Evolutionary conservation across 1,140 invertebrate genomes (phyloP).

Genomic region (Phortica variegata): DNA sequence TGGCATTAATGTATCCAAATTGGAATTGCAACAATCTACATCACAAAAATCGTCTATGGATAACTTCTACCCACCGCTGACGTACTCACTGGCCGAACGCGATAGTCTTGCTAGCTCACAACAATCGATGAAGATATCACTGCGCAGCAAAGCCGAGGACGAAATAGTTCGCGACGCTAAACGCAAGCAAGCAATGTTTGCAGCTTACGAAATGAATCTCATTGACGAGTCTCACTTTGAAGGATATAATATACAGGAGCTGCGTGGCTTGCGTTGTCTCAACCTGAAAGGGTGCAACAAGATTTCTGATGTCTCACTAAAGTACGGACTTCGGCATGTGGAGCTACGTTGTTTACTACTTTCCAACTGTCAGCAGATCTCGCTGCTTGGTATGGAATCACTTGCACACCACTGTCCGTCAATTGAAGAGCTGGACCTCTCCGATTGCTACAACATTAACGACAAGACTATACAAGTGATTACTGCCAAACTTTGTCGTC

Average conservation of each 20-base stretch:
- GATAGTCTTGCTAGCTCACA: slow-evolving; percentile 18
- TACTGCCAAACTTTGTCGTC: slow-evolving; percentile 61
- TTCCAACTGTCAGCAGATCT: slow-evolving; percentile 69
- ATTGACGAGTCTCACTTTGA: slow-evolving; percentile 56
- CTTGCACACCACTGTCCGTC: slow-evolving; percentile 68
- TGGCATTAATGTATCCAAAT: slow-evolving; percentile 60
- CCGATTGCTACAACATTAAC: slow-evolving; percentile 67
- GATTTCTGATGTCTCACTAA: slow-evolving; percentile 71
- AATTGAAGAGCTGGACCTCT: slow-evolving; percentile 68
- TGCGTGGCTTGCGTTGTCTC: slow-evolving; percentile 62
- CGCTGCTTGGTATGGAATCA: slow-evolving; percentile 64
- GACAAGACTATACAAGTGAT: slow-evolving; percentile 66
- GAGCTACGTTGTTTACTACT: slow-evolving; percentile 62
- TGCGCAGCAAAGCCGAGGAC: slow-evolving; percentile 67
- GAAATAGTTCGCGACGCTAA: slow-evolving; percentile 67
- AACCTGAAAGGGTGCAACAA: slow-evolving; percentile 68
- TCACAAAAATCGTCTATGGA: slow-evolving; percentile 22
- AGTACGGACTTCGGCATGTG: slow-evolving; percentile 66
- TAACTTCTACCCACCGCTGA: slow-evolving; percentile 38
- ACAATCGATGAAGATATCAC: slow-evolving; percentile 60
- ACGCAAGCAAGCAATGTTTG: slow-evolving; percentile 64
- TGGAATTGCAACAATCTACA: slow-evolving; percentile 30
- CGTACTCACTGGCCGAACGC: slow-evolving; percentile 22
- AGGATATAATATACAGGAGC: slow-evolving; percentile 62
- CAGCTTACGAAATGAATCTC: slow-evolving; percentile 63